phyloP scores from a whole-genome alignment of 2,888 invertebrate species.

The Chalcosyrphus nemorum region DNA sequence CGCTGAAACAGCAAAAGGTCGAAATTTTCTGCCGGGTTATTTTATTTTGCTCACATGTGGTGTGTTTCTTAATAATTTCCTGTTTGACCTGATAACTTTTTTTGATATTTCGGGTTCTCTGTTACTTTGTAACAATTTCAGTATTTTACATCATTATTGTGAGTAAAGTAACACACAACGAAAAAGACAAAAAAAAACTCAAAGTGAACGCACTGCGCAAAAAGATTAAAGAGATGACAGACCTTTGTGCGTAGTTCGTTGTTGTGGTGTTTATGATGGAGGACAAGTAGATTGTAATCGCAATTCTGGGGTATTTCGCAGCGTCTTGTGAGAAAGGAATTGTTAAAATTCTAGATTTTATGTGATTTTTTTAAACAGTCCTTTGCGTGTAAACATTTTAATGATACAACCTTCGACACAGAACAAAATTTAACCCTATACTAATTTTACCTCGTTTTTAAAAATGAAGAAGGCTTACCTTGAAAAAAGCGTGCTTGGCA shows the following conservation, averaged over 20 bases:
- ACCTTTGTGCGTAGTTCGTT: conserved; percentile 60
- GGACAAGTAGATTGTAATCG: conserved; percentile 32
- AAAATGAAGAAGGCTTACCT: too few species aligned
- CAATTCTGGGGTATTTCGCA: conserved; percentile 32
- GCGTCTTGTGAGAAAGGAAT: conserved; percentile 10
- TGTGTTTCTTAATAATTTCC: conserved; percentile 31
- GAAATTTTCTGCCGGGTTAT: too few species aligned
- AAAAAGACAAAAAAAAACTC: conserved; percentile 25
- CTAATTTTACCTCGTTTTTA: too few species aligned
- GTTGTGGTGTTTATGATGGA: conserved; percentile 3
- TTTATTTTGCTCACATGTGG: not conserved
- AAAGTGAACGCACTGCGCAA: conserved; percentile 54
- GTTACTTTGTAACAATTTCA: conserved; percentile 31
- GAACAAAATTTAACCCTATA: too few species aligned
- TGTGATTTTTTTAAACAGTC: too few species aligned
- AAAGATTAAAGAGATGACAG: conserved; percentile 47
- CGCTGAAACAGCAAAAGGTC: too few species aligned
- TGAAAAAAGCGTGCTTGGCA: too few species aligned
- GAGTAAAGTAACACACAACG: conserved; percentile 9
- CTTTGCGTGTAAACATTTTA: too few species aligned
- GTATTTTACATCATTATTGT: conserved; percentile 28
- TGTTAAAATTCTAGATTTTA: conserved; percentile 41
- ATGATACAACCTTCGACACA: too few species aligned
- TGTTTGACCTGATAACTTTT: conserved; percentile 46
- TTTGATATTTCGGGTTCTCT: not conserved